Evolutionary conservation across 1,140 invertebrate species (phyloP), one percentile per base, ranked within the genome.

Genomic region (Heliconius melpomene): DNA sequence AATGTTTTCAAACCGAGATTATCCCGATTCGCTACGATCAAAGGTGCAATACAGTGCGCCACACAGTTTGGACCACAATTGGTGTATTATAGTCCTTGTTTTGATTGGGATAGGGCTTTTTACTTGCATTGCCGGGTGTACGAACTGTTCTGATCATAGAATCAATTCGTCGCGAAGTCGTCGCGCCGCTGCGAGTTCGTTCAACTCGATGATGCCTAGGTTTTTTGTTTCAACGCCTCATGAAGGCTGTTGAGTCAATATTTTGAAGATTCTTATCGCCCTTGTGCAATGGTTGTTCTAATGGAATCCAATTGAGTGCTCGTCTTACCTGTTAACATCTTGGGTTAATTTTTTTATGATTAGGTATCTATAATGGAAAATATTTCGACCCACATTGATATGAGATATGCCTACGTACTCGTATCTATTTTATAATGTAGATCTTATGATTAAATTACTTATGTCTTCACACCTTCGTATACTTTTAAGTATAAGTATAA

Each of bases 131-230:
- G 74, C 73, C 52, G 66, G 74, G 73, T 75, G 77, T 81, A 78
- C 73, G n/a, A 74, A 52, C 74, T 78, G 83, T 84, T 86, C 83
- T 84, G 82, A 86, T 85, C 79, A 82, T 82, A 83, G 82, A 85
- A 85, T 88, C 87, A 83, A 89, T 87, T 87, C 86, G 86, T 80
- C 75, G 84, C 81, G 84, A 84, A 81, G 78, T 81, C 82, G 77
- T 83, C 80, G 77, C 75, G 79, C 74, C 79, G 75, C 74, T 29
- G 73, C n/a, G 60, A 80, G 86, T 85, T 82, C 83, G 78, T 84
- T 83, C 80, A 87, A 85, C 83, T 60, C 74, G 71, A 78, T 76
- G 70, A 80, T 80, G 80, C 29, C 79, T 78, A 70, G 80, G 32
- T 81, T 81, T 81, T 81, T 81, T 81, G 80, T 78, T 81, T 78